Conservation (phyloP, 2,113 vertebrate genomes). For the Aldabrachelys gigantea region DNA sequence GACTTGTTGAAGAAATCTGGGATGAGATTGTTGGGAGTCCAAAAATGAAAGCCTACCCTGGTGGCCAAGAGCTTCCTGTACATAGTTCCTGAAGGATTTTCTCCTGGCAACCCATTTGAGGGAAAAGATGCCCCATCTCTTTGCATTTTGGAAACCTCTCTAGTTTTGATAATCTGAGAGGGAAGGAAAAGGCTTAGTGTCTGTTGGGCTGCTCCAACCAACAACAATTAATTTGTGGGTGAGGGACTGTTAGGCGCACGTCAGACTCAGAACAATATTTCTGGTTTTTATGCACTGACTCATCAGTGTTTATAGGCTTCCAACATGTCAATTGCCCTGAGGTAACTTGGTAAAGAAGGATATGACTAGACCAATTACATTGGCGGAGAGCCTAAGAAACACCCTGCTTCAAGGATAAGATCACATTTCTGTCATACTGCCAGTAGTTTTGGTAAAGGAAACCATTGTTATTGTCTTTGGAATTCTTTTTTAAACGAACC, state of each 20-base stretch:
- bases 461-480: constrained; percentile 43
- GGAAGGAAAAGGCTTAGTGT: constrained; percentile 54
- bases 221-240: constrained; percentile 54
- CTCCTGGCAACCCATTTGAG: not conserved
- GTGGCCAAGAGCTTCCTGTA: not conserved
- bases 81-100: not conserved
- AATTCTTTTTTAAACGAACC: constrained; percentile 37
- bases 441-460: constrained; percentile 63
- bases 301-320: constrained; percentile 70
- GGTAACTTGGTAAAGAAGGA: constrained; percentile 76
- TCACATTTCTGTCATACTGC: constrained; percentile 53
- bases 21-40: not conserved
- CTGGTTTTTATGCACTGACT: constrained; percentile 66
- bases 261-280: constrained; percentile 59
- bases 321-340: constrained; percentile 68
- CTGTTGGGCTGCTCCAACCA: constrained; percentile 26
- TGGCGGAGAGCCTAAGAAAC: constrained; percentile 73
- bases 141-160: constrained; percentile 40
- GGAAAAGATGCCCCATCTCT: not conserved
- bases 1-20: not conserved
- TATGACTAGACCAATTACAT: constrained; percentile 73
- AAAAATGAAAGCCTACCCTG: not conserved
- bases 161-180: constrained; percentile 6
- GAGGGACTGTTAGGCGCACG: constrained; percentile 52
- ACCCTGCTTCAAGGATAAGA: constrained; percentile 75